A percentile compares a stretch with the other conserved stretches of the same genome.
phyloP scores from a whole-genome alignment of 2,888 invertebrate species.

The Pristionchus entomophagus region DNA sequence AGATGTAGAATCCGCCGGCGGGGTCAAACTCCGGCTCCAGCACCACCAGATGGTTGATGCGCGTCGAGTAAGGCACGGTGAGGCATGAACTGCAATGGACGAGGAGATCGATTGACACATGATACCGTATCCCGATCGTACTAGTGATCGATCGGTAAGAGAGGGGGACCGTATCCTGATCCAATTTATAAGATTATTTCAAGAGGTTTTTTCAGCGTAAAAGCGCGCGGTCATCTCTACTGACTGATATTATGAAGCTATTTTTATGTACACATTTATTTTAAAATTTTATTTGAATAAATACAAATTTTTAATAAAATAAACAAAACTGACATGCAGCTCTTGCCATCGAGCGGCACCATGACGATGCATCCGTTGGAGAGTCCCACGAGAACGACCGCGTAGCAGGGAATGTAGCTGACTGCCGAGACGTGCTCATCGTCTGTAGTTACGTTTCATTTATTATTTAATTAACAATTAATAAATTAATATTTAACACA shows the following conservation, averaged over 20 bases:
- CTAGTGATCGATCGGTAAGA: no score
- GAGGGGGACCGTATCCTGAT: no score
- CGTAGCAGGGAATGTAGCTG: conserved; percentile 30
- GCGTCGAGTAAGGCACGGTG: background rate
- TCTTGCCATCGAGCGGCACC: conserved; percentile 40
- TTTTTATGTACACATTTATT: no score
- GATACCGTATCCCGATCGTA: background rate
- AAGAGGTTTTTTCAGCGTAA: no score
- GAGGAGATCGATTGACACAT: background rate
- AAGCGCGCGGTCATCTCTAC: no score
- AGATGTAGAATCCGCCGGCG: conserved; percentile 23
- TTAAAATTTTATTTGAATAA: no score
- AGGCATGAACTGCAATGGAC: background rate
- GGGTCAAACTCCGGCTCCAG: conserved; percentile 37
- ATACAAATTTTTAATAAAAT: no score
- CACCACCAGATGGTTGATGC: background rate
- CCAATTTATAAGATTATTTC: no score
- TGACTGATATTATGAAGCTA: no score
- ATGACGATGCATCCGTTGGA: conserved; percentile 3
- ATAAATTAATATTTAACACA: no score
- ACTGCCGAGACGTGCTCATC: conserved; percentile 7
- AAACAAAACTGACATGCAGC: conserved; percentile 19
- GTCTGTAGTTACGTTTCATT: background rate
- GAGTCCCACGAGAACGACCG: background rate
- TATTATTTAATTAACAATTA: background rate